These are phyloP conservation scores for Malurus alboscapulatus DNA, from an alignment of 2,113 vertebrate species.

Conservation along the genomic window DNA sequence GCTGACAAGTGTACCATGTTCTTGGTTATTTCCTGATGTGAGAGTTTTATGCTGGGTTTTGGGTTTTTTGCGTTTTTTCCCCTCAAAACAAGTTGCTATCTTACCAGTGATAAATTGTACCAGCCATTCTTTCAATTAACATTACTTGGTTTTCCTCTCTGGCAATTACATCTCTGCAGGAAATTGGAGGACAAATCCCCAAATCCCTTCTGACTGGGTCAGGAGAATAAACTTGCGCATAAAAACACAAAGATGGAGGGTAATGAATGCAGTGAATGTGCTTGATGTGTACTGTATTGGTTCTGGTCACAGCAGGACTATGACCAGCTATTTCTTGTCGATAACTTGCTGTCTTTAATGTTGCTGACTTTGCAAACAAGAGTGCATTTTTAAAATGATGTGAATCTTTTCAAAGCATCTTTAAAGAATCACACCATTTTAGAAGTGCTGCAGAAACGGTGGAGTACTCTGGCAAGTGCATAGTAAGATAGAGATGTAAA, in stretches of 20 bases:
- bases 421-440: not conserved
- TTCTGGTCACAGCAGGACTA: not conserved
- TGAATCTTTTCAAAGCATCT: not conserved
- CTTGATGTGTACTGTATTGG: not conserved
- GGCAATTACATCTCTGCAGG: not conserved
- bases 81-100: not conserved
- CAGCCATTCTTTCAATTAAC: not conserved
- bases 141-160: not conserved
- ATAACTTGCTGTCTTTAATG: not conserved
- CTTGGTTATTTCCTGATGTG: not conserved
- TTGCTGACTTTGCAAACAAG: constrained; percentile 5
- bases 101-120: not conserved
- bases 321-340: not conserved
- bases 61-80: not conserved
- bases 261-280: not conserved
- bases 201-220: not conserved
- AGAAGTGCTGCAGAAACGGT: not conserved
- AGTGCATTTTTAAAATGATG: not conserved
- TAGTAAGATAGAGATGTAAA: not conserved
- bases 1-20: not conserved
- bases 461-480: not conserved
- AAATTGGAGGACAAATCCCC: not conserved
- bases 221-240: not conserved
- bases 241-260: not conserved
- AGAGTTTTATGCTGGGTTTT: not conserved